phyloP scores from a whole-genome alignment of 2,888 invertebrate species.

The Meiosimyza decipiens region DNA sequence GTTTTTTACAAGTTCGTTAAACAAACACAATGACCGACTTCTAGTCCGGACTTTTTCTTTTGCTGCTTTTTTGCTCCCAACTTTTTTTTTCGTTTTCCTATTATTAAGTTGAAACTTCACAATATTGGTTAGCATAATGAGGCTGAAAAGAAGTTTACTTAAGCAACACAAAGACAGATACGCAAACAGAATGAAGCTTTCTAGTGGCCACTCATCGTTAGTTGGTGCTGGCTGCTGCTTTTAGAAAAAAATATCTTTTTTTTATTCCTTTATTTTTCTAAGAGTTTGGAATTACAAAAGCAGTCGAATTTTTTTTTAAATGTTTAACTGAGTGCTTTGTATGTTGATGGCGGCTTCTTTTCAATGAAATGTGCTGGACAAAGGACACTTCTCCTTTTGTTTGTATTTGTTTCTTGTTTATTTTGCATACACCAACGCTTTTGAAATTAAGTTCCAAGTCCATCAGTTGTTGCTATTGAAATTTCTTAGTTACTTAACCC shows the following conservation, averaged over 20 bases:
- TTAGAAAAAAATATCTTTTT: background rate
- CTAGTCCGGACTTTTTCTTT: background rate
- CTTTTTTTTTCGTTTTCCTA: background rate
- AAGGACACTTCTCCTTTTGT: background rate
- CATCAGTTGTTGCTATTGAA: too few species aligned
- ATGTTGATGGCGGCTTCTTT: background rate
- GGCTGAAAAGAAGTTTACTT: slow-evolving; percentile 19
- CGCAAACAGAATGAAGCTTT: background rate
- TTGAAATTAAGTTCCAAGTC: too few species aligned
- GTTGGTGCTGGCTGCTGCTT: slow-evolving; percentile 7
- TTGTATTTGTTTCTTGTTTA: background rate
- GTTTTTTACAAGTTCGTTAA: slow-evolving; percentile 29
- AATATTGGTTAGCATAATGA: slow-evolving; percentile 22
- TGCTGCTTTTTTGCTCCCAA: background rate
- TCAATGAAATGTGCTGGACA: background rate
- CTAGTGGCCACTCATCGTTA: slow-evolving; percentile 23
- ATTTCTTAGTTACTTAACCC: too few species aligned
- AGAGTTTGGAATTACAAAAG: background rate
- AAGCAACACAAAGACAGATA: slow-evolving; percentile 8
- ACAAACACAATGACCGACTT: slow-evolving; percentile 34
- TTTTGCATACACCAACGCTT: background rate
- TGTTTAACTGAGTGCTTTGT: slow-evolving; percentile 10
- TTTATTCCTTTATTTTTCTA: too few species aligned
- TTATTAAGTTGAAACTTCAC: slow-evolving; percentile 6
- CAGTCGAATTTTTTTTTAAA: slow-evolving; percentile 7